phyloP scores from a whole-genome alignment of 2,113 vertebrate species.

The Mixornis gularis region DNA sequence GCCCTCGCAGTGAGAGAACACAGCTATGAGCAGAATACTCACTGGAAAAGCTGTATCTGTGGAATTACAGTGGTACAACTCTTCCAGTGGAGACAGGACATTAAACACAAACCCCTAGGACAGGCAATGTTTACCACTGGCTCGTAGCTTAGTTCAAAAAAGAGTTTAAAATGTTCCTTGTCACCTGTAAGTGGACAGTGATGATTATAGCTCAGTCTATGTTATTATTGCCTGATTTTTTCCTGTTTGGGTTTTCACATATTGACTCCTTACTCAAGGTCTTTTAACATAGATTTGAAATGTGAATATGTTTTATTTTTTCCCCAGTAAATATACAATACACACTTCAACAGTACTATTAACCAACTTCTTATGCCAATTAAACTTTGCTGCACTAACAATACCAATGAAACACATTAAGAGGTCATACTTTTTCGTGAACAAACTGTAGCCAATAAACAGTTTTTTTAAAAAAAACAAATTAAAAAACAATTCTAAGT shows the following conservation, averaged over 20 bases:
- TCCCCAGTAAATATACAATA: slow-evolving; percentile 81
- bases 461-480: slow-evolving; percentile 65
- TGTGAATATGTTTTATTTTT: slow-evolving; percentile 79
- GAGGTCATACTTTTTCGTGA: slow-evolving; percentile 69
- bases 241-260: slow-evolving; percentile 31
- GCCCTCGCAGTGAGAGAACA: background rate
- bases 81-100: background rate
- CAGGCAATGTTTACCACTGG: background rate
- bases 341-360: slow-evolving; percentile 79
- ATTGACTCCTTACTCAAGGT: slow-evolving; percentile 55
- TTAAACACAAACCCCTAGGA: background rate
- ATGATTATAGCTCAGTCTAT: slow-evolving; percentile 59
- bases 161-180: background rate
- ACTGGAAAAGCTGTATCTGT: background rate
- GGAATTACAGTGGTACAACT: background rate
- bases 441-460: slow-evolving; percentile 71
- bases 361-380: slow-evolving; percentile 74
- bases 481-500: slow-evolving; percentile 72
- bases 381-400: slow-evolving; percentile 76
- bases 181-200: slow-evolving; percentile 65
- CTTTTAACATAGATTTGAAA: slow-evolving; percentile 75
- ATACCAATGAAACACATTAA: slow-evolving; percentile 78
- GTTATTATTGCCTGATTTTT: slow-evolving; percentile 60
- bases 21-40: background rate
- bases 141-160: background rate